Evolutionary conservation across 53 echinoderm and acorn worm genomes (phyloP).

Genomic region (Actinopyga echinites): DNA sequence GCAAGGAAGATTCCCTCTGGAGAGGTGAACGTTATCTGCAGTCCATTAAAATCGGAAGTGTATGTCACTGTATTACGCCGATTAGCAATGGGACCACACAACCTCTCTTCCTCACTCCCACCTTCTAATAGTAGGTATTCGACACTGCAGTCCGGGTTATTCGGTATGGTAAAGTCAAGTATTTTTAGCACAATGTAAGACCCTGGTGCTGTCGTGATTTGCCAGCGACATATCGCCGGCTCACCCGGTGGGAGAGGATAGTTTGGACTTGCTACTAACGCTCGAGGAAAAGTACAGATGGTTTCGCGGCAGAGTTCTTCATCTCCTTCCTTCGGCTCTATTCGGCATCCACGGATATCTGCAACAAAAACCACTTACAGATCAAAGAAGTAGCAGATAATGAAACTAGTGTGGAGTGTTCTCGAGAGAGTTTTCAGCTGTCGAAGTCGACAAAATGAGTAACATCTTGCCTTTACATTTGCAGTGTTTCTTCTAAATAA

Average conservation of each 20-base stretch:
- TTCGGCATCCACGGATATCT: slow-evolving; percentile 14
- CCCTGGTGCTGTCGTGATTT: neutral
- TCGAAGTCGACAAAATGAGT: too few species aligned
- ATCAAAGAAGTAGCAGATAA: too few species aligned
- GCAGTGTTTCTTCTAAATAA: too few species aligned
- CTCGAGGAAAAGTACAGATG: neutral
- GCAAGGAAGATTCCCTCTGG: neutral
- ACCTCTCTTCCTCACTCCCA: neutral
- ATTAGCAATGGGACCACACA: too few species aligned
- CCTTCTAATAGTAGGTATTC: neutral
- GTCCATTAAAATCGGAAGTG: neutral
- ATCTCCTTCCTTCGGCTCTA: neutral
- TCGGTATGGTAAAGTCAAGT: neutral
- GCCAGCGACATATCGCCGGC: slow-evolving; percentile 9
- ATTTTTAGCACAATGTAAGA: neutral
- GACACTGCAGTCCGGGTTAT: neutral
- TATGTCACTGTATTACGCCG: too few species aligned
- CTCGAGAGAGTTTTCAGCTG: too few species aligned
- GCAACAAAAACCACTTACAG: too few species aligned
- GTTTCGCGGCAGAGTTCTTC: neutral
- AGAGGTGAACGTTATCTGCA: neutral
- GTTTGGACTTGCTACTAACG: slow-evolving; percentile 25
- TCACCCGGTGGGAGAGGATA: neutral
- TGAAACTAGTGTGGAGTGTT: too few species aligned
- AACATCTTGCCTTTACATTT: too few species aligned